Percentiles rank a stretch among this genome's conserved stretches.
phyloP scores from a whole-genome alignment of 2,113 vertebrate genomes.

The Pelecanus crispus region DNA sequence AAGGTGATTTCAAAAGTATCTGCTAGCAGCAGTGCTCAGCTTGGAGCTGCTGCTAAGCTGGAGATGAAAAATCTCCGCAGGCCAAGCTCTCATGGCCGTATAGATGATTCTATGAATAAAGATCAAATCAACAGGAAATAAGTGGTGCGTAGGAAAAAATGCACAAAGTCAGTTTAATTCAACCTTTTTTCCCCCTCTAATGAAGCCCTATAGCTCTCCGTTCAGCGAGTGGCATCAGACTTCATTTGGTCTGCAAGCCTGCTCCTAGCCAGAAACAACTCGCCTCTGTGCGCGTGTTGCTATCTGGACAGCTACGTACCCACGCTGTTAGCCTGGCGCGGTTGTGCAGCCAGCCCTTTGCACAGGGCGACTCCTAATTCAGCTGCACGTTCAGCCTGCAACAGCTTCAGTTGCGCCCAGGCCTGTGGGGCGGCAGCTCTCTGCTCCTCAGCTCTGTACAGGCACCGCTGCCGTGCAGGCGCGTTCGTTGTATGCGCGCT shows the following conservation, averaged over 20 bases:
- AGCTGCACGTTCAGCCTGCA: neutral
- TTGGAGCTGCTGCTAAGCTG: neutral
- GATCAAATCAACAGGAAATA: neutral
- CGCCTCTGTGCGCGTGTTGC: fast-evolving
- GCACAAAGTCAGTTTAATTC: neutral
- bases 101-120: neutral
- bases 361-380: neutral
- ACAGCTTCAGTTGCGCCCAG: neutral
- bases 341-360: neutral
- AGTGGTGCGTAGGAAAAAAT: neutral
- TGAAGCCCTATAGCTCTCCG: neutral
- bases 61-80: neutral
- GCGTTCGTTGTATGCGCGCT: fast-evolving
- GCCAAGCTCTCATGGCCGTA: neutral
- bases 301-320: neutral
- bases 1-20: neutral
- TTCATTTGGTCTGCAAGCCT: neutral
- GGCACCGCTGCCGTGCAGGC: neutral
- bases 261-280: neutral
- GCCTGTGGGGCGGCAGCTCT: neutral
- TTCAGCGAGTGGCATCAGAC: neutral
- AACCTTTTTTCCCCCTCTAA: neutral
- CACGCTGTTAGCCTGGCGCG: neutral
- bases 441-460: fast-evolving
- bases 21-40: neutral